Base-by-base conservation (phyloP, 1,140 invertebrate genomes). In the Drosophila jambulina region DNA sequence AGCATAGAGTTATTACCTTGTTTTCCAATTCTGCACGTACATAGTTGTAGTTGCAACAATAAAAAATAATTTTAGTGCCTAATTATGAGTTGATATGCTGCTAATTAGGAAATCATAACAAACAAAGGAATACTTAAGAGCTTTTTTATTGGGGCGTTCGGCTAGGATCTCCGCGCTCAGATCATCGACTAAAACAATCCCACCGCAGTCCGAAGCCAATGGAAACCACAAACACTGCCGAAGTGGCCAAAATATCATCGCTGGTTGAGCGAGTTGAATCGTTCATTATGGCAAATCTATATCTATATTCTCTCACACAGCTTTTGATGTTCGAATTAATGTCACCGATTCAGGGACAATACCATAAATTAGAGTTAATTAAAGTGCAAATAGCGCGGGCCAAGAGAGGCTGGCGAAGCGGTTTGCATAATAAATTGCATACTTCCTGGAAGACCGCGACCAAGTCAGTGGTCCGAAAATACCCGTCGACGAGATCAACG, bases 351-450 rank as follows among this genome's bases (percentile, higher is more conserved):
- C 60, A 48, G 61, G 63, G 71, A 79, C 77, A 72, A 74, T 72
- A 68, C 63, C 67, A 86, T 88, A 88, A 88, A 87, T 87, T 83
- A 58, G 61, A 77, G 75, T 88, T 88, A 83, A 87, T 83, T 80
- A 63, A 72, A 74, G 60, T 59, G 75, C 56, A 68, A 68, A 82
- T 60, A 68, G 58, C 46, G 46, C 46, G 46, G 25, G 46, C 46
- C 46, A 48, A 48, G 46, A 56, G 15, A 34, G 46, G 60, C 46
- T 45, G 65, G 65, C 48, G 25, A 79, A 61, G 27, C 46, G 10
- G 53, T 77, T 88, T 77, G 84, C 84, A 84, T 80, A 84, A 83
- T 75, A 87, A 81, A 81, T 78, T 81, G 75, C 84, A 90, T 81
- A 62, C 85, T 88, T 88, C 85, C 85, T 90, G 83, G 85, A 88